Base-by-base conservation (phyloP, 2,888 invertebrate genomes). In the Tupiocoris notatus region DNA sequence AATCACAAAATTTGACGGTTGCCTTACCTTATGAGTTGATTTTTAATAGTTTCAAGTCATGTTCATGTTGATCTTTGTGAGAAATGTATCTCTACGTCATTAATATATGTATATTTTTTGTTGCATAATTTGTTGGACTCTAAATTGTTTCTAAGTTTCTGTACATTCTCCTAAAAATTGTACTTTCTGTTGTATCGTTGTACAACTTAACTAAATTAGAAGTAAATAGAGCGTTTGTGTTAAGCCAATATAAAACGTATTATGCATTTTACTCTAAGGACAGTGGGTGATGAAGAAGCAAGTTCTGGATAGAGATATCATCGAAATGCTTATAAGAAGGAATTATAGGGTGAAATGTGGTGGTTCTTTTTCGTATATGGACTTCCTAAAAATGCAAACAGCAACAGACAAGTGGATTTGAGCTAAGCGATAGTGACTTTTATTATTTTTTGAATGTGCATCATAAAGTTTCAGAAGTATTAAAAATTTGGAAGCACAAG, bases 1-100 rank as follows among this genome's bases (percentile, higher is more conserved):
- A 73, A 73, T 73, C 73, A 73, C 73, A 73, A 63, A 73, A 39
- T 71, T 73, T 73, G 61, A 73, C 73, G 73, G 73, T 73, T 73
- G 73, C 73, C 73, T 73, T 73, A 73, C 61, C 61, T 73, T 73
- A 63, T 70, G 70, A 70, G 20, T 73, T 73, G 16, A 54, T 73
- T 61, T 62, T 1, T 39, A 73, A 57, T 63, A 25, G 25, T 73
- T 73, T 73, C 73, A 18, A 70, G 73, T 73, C 39, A 39, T 25
- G 62, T 73, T 73, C 62, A 62, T 39, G n/a, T 54, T 39, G 62
- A 73, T 73, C 73, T 70, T 70, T 59, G 59, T 70, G 39, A 62
- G 3, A 59, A 59, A 18, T 59, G 3, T 65, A 65, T 18, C 39
- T 18, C 39, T 39, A 23, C 56, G 62, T 73, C 57, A 63, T 73